These are phyloP conservation scores for Ectemnius lituratus DNA, from an alignment of 2,888 invertebrate genomes.

Conservation along the genomic window DNA sequence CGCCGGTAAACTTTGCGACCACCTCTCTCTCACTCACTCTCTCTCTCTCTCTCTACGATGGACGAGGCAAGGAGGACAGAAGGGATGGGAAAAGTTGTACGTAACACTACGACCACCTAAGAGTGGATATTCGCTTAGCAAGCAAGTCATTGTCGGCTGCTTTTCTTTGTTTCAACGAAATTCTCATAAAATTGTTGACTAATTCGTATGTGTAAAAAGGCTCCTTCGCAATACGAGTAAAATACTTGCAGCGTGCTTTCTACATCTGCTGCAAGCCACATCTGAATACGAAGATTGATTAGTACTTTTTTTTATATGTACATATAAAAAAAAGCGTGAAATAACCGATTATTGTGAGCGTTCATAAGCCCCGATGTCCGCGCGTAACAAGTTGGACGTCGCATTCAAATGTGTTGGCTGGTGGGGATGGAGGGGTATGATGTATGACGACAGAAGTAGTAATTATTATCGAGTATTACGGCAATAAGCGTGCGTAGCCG, in stretches of 20 bases:
- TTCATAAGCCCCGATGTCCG: neutral
- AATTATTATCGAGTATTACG: conserved; percentile 65
- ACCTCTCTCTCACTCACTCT: conserved; percentile 28
- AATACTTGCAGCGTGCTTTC: too few relatives aligned
- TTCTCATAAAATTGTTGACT: too few relatives aligned
- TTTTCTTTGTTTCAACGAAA: too few relatives aligned
- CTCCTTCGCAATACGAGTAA: too few relatives aligned
- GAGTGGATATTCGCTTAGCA: too few relatives aligned
- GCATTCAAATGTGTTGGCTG: conserved; percentile 48
- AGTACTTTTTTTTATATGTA: too few relatives aligned
- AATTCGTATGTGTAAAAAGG: too few relatives aligned
- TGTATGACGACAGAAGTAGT: conserved; percentile 62
- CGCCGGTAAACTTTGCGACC: conserved; percentile 25
- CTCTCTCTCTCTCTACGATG: conserved; percentile 39
- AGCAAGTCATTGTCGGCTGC: too few relatives aligned
- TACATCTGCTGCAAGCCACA: too few relatives aligned
- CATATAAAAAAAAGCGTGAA: too few relatives aligned
- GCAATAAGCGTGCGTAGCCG: conserved; percentile 63
- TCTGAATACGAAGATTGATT: too few relatives aligned
- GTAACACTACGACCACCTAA: too few relatives aligned
- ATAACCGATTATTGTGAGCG: neutral
- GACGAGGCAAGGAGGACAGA: neutral
- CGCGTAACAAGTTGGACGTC: conserved; percentile 33
- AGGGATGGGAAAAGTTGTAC: conserved; percentile 22
- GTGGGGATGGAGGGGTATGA: conserved; percentile 45